Percentiles rank a stretch among this genome's conserved stretches.
Evolutionary conservation across 2,797 vertebrate species (phyloP).

Genomic region (Spinus olivaceus): DNA sequence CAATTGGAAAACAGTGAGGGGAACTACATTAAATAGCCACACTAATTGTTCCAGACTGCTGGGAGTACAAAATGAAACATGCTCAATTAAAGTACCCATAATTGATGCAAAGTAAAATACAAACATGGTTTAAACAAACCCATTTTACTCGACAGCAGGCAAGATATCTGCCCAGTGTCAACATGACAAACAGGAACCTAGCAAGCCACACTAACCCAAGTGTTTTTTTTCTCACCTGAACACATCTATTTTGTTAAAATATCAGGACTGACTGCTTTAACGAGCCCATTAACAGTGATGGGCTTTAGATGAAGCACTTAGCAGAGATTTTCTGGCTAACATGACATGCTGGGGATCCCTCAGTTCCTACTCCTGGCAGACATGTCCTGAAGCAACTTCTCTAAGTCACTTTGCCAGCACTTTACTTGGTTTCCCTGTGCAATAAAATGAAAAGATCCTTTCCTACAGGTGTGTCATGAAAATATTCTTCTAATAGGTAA

Average conservation of each 20-base stretch:
- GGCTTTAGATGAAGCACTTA: background rate
- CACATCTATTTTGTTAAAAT: background rate
- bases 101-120: background rate
- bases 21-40: background rate
- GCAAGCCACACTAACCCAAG: background rate
- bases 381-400: background rate
- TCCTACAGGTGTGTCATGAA: background rate
- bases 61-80: background rate
- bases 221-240: background rate
- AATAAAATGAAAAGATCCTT: background rate
- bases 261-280: background rate
- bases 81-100: background rate
- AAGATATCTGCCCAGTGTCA: background rate
- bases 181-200: background rate
- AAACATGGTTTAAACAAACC: background rate
- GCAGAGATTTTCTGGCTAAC: background rate
- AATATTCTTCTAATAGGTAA: background rate
- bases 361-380: background rate
- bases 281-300: background rate
- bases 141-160: background rate
- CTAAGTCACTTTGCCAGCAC: background rate
- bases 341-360: background rate
- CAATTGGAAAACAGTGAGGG: background rate
- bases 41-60: background rate
- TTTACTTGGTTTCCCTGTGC: background rate